Evolutionary conservation across 2,113 vertebrate species (phyloP).

Genomic region (Cebus imitator): DNA sequence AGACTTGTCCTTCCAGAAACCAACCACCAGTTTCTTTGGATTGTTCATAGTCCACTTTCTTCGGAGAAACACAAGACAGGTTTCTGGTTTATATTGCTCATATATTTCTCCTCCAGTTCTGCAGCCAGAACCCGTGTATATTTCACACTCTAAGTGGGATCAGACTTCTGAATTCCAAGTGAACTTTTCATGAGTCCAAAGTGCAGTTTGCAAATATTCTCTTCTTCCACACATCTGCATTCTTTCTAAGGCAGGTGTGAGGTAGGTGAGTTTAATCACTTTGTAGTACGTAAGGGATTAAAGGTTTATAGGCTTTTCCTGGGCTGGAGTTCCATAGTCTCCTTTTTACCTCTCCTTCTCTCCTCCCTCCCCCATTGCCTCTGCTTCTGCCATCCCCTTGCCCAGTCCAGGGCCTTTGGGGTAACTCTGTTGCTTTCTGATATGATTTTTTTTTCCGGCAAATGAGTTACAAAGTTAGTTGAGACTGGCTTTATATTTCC

Average conservation of each 20-base stretch:
- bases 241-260: neutral
- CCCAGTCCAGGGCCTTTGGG: neutral
- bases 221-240: neutral
- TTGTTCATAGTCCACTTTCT: neutral
- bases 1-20: slow-evolving; percentile 9
- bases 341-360: neutral
- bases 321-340: neutral
- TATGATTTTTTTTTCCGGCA: slow-evolving; percentile 51
- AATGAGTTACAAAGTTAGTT: slow-evolving; percentile 43
- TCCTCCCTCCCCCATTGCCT: rapidly evolving
- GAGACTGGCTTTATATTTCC: slow-evolving; percentile 37
- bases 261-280: neutral
- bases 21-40: neutral
- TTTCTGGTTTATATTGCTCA: neutral
- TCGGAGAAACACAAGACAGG: neutral
- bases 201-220: neutral
- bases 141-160: slow-evolving; percentile 20
- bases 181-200: neutral
- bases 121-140: neutral
- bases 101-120: neutral
- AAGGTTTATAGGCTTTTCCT: neutral
- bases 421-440: neutral
- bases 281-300: neutral
- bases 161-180: neutral
- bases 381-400: rapidly evolving